Conservation (phyloP, 2,113 vertebrate species). For the Podarcis raffonei region DNA sequence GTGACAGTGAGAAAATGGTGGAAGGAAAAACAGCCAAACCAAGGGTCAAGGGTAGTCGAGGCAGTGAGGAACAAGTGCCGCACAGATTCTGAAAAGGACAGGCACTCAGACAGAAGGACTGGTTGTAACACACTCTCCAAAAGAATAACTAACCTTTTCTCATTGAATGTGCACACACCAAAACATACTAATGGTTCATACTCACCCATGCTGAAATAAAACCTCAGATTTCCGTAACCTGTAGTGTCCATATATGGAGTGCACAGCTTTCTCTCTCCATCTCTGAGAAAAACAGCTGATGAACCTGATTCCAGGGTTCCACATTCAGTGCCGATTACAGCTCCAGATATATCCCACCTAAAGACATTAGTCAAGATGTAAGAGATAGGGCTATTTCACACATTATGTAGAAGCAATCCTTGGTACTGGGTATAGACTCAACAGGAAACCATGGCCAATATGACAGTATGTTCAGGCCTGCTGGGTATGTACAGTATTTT, state of each 20-base stretch:
- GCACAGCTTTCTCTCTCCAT: slow-evolving; percentile 89
- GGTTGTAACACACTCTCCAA: neutral
- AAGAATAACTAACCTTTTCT: neutral
- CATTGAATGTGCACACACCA: neutral
- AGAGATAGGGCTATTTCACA: slow-evolving; percentile 24
- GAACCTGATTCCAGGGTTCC: slow-evolving; percentile 92
- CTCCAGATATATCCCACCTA: slow-evolving; percentile 91
- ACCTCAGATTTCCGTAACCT: slow-evolving; percentile 91
- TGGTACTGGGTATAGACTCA: neutral
- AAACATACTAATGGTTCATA: slow-evolving; percentile 30
- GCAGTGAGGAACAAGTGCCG: too few relatives aligned
- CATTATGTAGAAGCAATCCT: neutral
- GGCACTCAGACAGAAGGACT: neutral
- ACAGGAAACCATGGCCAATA: neutral
- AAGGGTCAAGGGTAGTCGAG: neutral
- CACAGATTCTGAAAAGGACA: neutral
- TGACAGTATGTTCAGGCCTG: neutral
- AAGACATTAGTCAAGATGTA: slow-evolving; percentile 22
- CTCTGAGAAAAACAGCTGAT: slow-evolving; percentile 88
- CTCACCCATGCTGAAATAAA: slow-evolving; percentile 95
- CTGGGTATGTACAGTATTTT: neutral
- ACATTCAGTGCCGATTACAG: slow-evolving; percentile 86
- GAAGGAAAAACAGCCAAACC: neutral
- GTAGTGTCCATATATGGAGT: slow-evolving; percentile 94
- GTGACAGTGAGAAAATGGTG: neutral